Evolutionary conservation across 2,888 invertebrate species (phyloP).

Genomic region (Geophilus truncorum): DNA sequence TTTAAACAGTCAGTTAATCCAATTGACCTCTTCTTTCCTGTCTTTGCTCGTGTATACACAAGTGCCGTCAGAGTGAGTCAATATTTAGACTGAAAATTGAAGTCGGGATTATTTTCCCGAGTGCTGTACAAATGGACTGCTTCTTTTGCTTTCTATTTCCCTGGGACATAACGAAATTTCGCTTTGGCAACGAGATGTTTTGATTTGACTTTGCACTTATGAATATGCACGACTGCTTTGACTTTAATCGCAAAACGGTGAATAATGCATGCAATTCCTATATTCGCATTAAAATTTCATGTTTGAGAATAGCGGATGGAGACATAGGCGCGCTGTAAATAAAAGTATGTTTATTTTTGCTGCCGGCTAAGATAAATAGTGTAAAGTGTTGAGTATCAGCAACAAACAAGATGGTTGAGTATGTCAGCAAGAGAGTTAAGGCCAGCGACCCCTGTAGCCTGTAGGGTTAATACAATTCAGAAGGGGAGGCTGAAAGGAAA

Average conservation of each 20-base stretch:
- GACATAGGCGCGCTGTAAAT: not conserved
- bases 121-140: not conserved
- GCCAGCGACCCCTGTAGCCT: constrained; percentile 2
- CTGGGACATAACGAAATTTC: no score
- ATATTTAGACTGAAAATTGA: not conserved
- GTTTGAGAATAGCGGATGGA: not conserved
- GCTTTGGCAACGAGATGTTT: not conserved
- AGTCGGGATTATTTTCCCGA: not conserved
- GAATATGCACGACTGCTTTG: not conserved
- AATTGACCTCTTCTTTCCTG: not conserved
- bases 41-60: not conserved
- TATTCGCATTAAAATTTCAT: not conserved
- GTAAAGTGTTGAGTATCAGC: constrained; percentile 15
- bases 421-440: constrained; percentile 19
- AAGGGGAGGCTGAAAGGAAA: not conserved
- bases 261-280: not conserved
- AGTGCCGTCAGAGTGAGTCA: not conserved
- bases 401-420: constrained; percentile 11
- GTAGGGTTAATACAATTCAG: constrained; percentile 16
- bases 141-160: not conserved
- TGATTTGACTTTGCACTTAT: not conserved
- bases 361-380: not conserved
- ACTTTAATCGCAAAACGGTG: not conserved
- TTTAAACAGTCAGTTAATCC: no score
- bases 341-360: not conserved